Conservation (phyloP, 1,140 invertebrate genomes). For the Eupeodes corollae region DNA sequence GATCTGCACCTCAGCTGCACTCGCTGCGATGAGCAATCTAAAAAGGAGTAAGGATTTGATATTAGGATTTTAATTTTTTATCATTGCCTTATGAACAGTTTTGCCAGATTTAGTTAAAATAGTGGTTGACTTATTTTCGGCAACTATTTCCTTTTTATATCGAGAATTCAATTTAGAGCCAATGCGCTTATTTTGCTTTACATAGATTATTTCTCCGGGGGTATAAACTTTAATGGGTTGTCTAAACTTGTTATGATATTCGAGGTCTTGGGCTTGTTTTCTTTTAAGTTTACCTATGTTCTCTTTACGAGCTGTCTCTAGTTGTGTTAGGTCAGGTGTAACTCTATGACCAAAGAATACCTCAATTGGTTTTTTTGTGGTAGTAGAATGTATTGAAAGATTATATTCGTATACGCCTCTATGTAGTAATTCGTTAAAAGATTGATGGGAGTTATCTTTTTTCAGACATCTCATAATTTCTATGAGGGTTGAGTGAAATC, state of each 20-base stretch:
- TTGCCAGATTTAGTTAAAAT: background rate
- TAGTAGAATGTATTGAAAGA: background rate
- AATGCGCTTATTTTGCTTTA: background rate
- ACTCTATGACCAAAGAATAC: background rate
- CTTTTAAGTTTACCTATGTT: background rate
- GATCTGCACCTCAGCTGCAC: no score
- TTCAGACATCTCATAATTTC: background rate
- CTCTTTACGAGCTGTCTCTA: background rate
- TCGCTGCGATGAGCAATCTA: no score
- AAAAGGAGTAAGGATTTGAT: no score
- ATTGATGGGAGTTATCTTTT: background rate
- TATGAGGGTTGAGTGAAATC: background rate
- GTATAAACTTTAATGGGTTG: background rate
- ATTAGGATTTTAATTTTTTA: no score
- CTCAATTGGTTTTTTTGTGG: background rate
- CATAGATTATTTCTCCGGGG: background rate
- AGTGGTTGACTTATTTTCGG: background rate
- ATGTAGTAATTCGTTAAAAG: background rate
- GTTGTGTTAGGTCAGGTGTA: background rate
- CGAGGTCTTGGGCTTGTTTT: background rate
- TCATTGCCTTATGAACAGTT: background rate
- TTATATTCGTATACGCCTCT: background rate
- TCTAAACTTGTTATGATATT: background rate
- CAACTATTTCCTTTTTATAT: background rate
- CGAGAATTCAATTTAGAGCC: background rate